Evolutionary conservation across 2,797 vertebrate genomes (phyloP).

Genomic region (Heteromormyrus szaboi): DNA sequence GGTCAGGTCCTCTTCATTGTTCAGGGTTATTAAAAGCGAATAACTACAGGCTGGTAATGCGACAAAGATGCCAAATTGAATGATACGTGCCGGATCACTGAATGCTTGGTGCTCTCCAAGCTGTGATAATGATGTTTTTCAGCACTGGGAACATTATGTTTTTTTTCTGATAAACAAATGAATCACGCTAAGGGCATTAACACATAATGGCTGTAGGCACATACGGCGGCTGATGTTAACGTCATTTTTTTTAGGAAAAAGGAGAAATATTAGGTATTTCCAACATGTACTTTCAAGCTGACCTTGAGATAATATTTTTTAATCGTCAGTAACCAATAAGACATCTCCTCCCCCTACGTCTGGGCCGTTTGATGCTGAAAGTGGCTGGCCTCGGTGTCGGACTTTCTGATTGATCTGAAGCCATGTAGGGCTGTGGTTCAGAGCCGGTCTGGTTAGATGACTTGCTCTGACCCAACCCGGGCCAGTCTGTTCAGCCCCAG

Average conservation of each 20-base stretch:
- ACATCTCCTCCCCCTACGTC: background rate
- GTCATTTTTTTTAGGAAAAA: background rate
- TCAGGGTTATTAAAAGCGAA: background rate
- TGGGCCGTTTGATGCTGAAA: constrained; percentile 17
- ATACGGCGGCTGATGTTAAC: background rate
- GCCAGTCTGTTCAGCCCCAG: constrained; percentile 25
- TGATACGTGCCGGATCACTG: background rate
- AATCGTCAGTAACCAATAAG: background rate
- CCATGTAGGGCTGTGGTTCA: constrained; percentile 46
- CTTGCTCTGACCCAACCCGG: constrained; percentile 36
- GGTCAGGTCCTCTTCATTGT: background rate
- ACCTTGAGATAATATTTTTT: background rate
- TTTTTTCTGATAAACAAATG: constrained; percentile 12
- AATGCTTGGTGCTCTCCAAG: background rate
- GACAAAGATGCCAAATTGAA: background rate
- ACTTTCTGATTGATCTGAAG: constrained; percentile 54
- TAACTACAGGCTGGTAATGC: background rate
- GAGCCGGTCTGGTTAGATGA: constrained; percentile 49
- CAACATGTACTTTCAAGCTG: background rate
- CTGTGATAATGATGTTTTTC: constrained; percentile 9
- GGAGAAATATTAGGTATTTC: background rate
- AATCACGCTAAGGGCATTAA: background rate
- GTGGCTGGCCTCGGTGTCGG: constrained; percentile 38
- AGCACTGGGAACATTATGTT: background rate
- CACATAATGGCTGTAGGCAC: background rate